These are phyloP conservation scores for Gibbula magus DNA, from an alignment of 2,888 invertebrate species.

Conservation along the genomic window DNA sequence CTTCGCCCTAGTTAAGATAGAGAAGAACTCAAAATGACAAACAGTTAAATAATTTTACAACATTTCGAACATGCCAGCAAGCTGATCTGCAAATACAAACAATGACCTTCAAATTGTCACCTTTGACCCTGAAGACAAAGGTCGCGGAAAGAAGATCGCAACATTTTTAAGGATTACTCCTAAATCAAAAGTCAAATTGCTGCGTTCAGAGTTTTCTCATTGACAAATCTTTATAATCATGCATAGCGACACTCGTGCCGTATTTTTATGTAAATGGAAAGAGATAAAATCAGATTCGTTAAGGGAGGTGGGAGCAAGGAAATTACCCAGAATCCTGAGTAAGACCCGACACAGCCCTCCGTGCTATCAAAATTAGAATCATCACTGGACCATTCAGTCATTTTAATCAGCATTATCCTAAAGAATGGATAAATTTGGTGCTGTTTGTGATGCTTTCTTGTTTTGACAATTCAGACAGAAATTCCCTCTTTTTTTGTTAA, in stretches of 20 bases:
- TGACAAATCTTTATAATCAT: conserved; percentile 11
- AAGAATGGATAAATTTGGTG: no score
- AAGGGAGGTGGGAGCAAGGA: neutral
- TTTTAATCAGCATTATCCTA: neutral
- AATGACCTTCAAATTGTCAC: conserved; percentile 1
- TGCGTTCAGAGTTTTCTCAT: neutral
- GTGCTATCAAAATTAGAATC: neutral
- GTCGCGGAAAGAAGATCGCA: neutral
- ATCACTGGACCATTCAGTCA: neutral
- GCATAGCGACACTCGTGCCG: neutral
- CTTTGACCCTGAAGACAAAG: neutral
- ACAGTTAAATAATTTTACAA: conserved; percentile 4
- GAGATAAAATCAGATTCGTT: neutral
- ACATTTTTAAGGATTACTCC: neutral
- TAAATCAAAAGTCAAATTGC: conserved; percentile 8
- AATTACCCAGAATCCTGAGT: neutral
- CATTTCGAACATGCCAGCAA: neutral
- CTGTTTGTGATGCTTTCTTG: no score
- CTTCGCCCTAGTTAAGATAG: no score
- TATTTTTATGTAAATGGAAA: conserved; percentile 11
- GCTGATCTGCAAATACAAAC: neutral
- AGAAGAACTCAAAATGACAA: neutral
- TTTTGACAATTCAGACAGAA: no score
- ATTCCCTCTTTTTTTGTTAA: no score
- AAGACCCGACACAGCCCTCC: neutral